These are phyloP conservation scores for Hydraecia micacea DNA, from an alignment of 2,888 invertebrate genomes.

Conservation along the genomic window DNA sequence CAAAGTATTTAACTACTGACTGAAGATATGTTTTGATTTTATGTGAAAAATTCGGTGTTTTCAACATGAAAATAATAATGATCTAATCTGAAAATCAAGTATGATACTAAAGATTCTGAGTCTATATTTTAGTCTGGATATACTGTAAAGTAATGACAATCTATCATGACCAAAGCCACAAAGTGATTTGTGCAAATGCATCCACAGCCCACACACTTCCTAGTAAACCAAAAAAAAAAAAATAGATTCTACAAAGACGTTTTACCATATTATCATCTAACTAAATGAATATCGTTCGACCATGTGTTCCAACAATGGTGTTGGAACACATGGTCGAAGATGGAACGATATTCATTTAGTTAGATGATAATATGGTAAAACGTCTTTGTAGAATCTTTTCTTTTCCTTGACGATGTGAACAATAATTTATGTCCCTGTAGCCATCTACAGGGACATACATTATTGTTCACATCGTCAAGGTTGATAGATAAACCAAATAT, in stretches of 20 bases:
- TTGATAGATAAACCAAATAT: constrained; percentile 24
- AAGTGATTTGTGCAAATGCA: not conserved
- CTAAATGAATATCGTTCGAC: not conserved
- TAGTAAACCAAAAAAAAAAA: not conserved
- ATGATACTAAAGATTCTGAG: not conserved
- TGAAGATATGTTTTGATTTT: not conserved
- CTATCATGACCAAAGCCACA: not conserved
- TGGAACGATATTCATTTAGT: too few species aligned
- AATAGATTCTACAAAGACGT: not conserved
- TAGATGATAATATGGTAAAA: too few species aligned
- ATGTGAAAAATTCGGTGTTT: not conserved
- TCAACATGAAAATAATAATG: not conserved
- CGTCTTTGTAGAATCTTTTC: too few species aligned
- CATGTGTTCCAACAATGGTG: not conserved
- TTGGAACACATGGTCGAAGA: too few species aligned
- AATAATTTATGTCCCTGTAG: too few species aligned
- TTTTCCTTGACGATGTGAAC: too few species aligned
- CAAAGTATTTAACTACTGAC: not conserved
- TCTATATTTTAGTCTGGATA: not conserved
- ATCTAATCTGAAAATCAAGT: not conserved
- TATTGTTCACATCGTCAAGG: constrained; percentile 36
- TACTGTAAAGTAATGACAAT: not conserved
- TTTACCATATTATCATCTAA: not conserved
- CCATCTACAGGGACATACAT: constrained; percentile 4
- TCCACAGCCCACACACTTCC: too few species aligned